Conservation (phyloP, 2,113 vertebrate genomes). For the Siniperca knerii region DNA sequence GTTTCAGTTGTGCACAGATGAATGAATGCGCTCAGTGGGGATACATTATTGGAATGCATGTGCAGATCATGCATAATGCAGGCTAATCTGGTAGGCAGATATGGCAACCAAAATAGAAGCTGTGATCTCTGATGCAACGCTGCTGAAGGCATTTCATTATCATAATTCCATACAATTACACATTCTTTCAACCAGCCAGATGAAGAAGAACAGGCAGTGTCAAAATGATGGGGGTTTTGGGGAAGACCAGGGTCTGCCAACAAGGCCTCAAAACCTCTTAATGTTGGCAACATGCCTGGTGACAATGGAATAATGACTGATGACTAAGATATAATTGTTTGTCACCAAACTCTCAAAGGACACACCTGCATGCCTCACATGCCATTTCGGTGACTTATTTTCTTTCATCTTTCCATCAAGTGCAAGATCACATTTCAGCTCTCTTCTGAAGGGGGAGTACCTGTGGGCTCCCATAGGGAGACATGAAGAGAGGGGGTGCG, state of each 20-base stretch:
- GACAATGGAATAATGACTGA: neutral
- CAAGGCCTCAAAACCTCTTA: neutral
- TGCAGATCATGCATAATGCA: constrained; percentile 47
- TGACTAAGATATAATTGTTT: neutral
- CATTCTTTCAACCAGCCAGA: neutral
- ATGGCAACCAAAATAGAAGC: constrained; percentile 36
- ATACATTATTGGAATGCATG: constrained; percentile 27
- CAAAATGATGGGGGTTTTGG: neutral
- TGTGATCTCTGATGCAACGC: constrained; percentile 49
- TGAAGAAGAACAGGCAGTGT: constrained; percentile 12
- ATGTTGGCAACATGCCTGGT: neutral
- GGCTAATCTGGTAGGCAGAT: constrained; percentile 47
- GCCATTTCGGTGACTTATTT: neutral
- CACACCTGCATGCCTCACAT: neutral
- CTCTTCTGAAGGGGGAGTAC: neutral
- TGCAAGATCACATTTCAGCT: neutral
- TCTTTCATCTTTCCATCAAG: neutral
- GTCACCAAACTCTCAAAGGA: neutral
- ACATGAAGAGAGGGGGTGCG: neutral
- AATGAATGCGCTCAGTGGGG: constrained; percentile 6
- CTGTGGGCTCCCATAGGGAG: neutral
- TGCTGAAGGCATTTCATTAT: constrained; percentile 43
- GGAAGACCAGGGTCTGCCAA: neutral
- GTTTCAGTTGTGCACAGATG: constrained; percentile 4
- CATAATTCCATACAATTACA: constrained; percentile 51